A percentile compares a stretch with the other conserved stretches of the same genome.
These are phyloP conservation scores for Zootoca vivipara DNA, from an alignment of 2,113 vertebrate genomes.

Conservation along the genomic window DNA sequence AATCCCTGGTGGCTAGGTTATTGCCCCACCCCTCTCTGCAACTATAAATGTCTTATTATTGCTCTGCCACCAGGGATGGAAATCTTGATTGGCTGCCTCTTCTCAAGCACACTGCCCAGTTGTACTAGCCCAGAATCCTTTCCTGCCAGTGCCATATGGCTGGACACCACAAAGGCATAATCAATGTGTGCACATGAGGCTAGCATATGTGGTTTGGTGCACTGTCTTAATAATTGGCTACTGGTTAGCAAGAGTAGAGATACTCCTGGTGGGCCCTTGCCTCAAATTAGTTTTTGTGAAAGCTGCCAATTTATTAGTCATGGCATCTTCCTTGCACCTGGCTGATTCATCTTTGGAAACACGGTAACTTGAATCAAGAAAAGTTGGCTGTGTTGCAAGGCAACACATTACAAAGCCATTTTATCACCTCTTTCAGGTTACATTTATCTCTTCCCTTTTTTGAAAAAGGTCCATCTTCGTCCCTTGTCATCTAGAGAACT, in stretches of 20 bases:
- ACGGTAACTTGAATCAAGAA: not conserved
- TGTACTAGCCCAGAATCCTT: not conserved
- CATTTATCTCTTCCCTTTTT: slow-evolving; percentile 30
- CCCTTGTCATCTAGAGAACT: slow-evolving; percentile 12
- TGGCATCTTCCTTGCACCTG: not conserved
- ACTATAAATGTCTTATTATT: too few species aligned
- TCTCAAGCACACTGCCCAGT: not conserved
- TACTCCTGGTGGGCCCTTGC: not conserved
- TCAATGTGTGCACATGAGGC: not conserved
- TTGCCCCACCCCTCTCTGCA: too few species aligned
- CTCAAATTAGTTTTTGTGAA: not conserved
- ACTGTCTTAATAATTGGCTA: not conserved
- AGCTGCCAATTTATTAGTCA: not conserved
- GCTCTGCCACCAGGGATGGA: too few species aligned
- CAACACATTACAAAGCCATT: slow-evolving; percentile 30
- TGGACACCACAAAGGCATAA: not conserved
- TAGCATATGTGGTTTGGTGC: not conserved
- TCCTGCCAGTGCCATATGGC: not conserved
- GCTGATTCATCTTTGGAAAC: not conserved
- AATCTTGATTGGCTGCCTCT: not conserved
- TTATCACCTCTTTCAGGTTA: slow-evolving; percentile 26
- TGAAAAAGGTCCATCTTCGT: slow-evolving; percentile 18
- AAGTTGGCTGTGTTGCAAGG: not conserved
- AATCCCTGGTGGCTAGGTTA: too few species aligned
- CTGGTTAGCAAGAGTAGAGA: not conserved